Base-by-base conservation (phyloP, 2,113 vertebrate genomes). In the Rana temporaria region DNA sequence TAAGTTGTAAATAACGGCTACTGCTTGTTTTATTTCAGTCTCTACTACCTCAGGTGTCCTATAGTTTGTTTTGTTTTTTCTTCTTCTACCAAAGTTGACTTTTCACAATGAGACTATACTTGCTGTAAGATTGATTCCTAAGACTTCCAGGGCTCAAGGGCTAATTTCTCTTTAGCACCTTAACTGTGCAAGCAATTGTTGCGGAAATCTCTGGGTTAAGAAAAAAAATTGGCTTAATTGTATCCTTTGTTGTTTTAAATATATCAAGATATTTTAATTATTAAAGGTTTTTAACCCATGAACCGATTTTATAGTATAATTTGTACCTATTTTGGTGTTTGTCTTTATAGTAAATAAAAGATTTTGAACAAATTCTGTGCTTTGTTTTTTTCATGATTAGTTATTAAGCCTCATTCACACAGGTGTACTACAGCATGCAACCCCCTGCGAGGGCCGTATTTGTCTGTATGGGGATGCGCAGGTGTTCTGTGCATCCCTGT, bases 31-130 rank as follows among this genome's bases (percentile, higher is more conserved):
- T 96, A 95, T 95, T 95, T 93, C 95, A 94, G 88, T 95, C 93
- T 96, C 94, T 95, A 95, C 96, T 97, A 97, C 95, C 95, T 97
- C 96, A 96, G 95, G 95, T 96, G 93, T 95, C 95, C 93, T 94
- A 94, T 96, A 96, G 95, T 94, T 92, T 95, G 93, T 78, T 65
- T 56, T 53, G 16, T 64, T 64, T 77, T 48, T 76, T 75, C 34
- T 63, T 95, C 93, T 94, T 96, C 94, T 96, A 96, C 96, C 96
- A 96, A 97, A 97, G 95, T 95, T 95, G 93, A 95, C 93, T 94
- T 93, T 48, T 95, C 94, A 94, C 92, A 90, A 93, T 93, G 93
- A 95, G 91, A 93, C 91, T 91, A 89, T 93, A 93, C 94, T 94
- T 94, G 91, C 93, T 95, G 91, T 92, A 92, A 94, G 91, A 93